phyloP scores from a whole-genome alignment of 2,797 vertebrate genomes.

The Danio jaintianensis region DNA sequence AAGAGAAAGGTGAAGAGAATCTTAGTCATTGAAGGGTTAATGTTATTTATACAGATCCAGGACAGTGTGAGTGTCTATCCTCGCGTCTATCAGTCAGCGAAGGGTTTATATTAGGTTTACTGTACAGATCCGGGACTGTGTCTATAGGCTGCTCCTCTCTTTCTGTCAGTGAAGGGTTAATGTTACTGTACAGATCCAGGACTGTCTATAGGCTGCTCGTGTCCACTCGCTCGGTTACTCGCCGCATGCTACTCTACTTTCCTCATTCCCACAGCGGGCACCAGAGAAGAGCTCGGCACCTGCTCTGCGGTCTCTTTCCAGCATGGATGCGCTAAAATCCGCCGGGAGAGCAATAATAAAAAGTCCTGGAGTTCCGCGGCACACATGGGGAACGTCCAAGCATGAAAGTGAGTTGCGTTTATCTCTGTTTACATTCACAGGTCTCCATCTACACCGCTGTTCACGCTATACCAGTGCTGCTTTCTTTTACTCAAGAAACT shows the following conservation, averaged over 20 bases:
- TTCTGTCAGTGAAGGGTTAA: constrained; percentile 51
- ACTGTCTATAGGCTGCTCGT: constrained; percentile 28
- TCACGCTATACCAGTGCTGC: background rate
- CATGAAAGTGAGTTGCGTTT: constrained; percentile 83
- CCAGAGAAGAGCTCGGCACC: constrained; percentile 61
- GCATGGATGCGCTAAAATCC: constrained; percentile 89
- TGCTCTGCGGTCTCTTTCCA: constrained; percentile 67
- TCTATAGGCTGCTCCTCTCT: too few relatives aligned
- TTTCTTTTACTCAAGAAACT: background rate
- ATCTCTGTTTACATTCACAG: constrained; percentile 20
- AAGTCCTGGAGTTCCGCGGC: constrained; percentile 87
- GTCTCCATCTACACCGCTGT: constrained; percentile 9
- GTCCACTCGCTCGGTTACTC: constrained; percentile 4
- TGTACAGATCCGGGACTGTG: too few relatives aligned
- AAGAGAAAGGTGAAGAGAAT: background rate
- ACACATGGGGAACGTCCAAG: constrained; percentile 86
- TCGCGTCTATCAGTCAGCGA: background rate
- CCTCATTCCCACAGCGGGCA: constrained; percentile 9
- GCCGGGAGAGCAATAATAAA: constrained; percentile 90
- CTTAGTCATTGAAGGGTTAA: too few relatives aligned
- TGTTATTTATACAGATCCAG: too few relatives aligned
- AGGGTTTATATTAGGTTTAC: too few relatives aligned
- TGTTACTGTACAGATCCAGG: constrained; percentile 27
- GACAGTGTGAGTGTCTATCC: background rate
- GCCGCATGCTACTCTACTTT: constrained; percentile 15